Percentiles rank a stretch among this genome's conserved stretches.
phyloP scores from a whole-genome alignment of 2,888 invertebrate species.

The Aromia moschata region DNA sequence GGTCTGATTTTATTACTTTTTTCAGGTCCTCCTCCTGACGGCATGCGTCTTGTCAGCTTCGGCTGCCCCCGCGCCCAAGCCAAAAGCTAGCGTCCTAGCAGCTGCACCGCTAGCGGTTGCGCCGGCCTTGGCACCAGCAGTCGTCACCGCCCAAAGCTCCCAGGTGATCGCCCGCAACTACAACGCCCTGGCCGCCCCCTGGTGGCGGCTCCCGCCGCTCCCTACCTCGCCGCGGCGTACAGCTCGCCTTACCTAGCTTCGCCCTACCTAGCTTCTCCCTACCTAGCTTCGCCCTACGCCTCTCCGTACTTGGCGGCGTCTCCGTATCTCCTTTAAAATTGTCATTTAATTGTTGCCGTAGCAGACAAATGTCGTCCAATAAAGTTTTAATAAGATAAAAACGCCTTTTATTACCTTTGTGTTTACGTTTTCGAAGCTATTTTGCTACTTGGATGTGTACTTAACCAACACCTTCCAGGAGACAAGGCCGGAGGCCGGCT shows the following conservation, averaged over 20 bases:
- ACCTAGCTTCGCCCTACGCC: neutral
- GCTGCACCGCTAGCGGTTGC: conserved; percentile 43
- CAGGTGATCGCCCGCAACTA: conserved; percentile 72
- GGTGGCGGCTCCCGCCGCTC: neutral
- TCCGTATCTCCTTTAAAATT: neutral
- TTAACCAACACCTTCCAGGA: no score
- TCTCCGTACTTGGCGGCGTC: neutral
- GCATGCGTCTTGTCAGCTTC: neutral
- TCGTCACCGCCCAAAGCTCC: conserved; percentile 73
- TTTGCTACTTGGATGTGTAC: no score
- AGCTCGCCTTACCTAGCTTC: neutral
- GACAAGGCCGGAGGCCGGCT: no score
- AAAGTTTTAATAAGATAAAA: no score
- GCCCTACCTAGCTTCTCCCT: conserved; percentile 10
- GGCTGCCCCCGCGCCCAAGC: conserved; percentile 24
- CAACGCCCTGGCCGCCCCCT: conserved; percentile 65
- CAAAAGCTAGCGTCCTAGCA: conserved; percentile 61
- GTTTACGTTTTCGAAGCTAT: no score
- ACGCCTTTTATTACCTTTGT: no score
- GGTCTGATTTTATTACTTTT: neutral
- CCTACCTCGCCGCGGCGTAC: neutral
- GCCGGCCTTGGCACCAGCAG: conserved; percentile 51
- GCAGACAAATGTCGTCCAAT: no score
- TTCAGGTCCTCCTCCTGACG: conserved; percentile 1
- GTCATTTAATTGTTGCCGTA: no score